Conservation (phyloP, 2,113 vertebrate species). For the Piprites chloris region DNA sequence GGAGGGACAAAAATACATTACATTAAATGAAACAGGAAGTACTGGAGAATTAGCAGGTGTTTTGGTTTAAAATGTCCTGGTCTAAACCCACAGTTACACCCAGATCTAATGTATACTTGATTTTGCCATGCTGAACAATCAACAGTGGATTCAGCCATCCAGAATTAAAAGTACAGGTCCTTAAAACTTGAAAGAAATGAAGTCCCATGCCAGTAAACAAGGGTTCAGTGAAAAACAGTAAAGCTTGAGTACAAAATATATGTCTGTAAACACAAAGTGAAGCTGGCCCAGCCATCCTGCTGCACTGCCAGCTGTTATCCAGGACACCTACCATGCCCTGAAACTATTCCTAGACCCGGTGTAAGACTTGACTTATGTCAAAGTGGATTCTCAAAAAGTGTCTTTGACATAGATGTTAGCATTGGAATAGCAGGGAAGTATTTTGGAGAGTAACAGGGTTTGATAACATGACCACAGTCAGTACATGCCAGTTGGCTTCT, state of each 20-base stretch:
- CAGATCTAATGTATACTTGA: background rate
- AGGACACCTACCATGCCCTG: background rate
- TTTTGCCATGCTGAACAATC: background rate
- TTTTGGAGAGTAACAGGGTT: background rate
- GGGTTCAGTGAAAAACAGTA: background rate
- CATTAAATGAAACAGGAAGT: background rate
- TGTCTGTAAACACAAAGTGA: background rate
- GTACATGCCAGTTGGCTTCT: rapidly evolving
- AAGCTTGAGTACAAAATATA: background rate
- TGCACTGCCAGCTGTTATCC: background rate
- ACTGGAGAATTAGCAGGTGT: rapidly evolving
- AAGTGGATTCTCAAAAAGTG: background rate
- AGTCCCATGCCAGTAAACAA: background rate
- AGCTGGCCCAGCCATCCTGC: background rate
- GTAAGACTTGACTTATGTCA: background rate
- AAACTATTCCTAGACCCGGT: background rate
- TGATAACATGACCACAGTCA: background rate
- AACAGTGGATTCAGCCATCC: background rate
- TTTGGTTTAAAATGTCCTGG: background rate
- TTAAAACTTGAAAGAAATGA: background rate
- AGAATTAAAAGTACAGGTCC: background rate
- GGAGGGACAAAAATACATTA: background rate
- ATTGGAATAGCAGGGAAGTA: background rate
- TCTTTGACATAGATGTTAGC: background rate
- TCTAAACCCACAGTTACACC: background rate